Conservation (phyloP, 2,888 invertebrate genomes). For the Microctonus hyperodae region DNA sequence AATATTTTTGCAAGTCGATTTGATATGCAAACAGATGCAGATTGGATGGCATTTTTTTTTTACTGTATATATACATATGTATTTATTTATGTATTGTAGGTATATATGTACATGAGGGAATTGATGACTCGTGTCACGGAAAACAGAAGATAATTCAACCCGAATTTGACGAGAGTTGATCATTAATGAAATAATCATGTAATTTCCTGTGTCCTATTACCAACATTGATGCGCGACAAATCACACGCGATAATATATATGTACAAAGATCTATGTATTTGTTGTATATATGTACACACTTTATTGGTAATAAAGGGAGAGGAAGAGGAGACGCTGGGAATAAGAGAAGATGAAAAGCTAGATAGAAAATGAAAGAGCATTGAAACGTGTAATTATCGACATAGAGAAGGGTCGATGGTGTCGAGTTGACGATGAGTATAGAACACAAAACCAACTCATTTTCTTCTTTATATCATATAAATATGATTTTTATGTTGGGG, state of each 20-base stretch:
- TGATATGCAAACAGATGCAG: conserved; percentile 4
- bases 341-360: neutral
- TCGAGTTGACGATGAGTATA: conserved; percentile 1
- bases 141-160: conserved; percentile 28
- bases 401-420: neutral
- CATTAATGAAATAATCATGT: conserved; percentile 45
- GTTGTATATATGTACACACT: neutral
- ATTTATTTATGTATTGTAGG: neutral
- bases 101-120: neutral
- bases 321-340: neutral
- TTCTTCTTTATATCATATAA: neutral
- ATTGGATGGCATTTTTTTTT: neutral
- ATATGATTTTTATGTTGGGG: neutral
- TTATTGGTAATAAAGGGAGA: neutral
- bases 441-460: neutral
- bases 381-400: conserved; percentile 26
- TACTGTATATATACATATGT: too few species aligned
- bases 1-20: conserved; percentile 7
- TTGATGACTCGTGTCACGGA: neutral
- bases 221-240: conserved; percentile 14
- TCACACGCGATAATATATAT: too few species aligned
- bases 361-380: conserved; percentile 8
- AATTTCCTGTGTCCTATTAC: conserved; percentile 41
- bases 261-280: too few species aligned
- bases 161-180: conserved; percentile 22